Percentiles rank a stretch among this genome's conserved stretches.
phyloP scores from a whole-genome alignment of 2,797 vertebrate species.

The Pseudochirops corinnae region DNA sequence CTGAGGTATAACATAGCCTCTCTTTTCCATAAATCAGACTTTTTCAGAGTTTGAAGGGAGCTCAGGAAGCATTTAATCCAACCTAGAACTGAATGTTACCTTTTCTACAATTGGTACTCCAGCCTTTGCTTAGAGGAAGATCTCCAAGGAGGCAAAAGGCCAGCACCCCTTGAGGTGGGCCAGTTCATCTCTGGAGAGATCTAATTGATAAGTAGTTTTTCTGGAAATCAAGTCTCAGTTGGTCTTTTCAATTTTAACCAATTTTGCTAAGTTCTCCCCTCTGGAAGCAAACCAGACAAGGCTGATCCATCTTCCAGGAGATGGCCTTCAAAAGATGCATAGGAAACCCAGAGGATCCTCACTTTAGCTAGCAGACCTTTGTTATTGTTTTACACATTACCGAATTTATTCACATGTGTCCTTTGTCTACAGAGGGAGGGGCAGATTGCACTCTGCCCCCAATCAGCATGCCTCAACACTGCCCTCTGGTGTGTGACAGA shows the following conservation, averaged over 20 bases:
- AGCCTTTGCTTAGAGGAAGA: not conserved
- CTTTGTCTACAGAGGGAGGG: not conserved
- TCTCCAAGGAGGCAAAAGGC: not conserved
- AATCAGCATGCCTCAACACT: not conserved
- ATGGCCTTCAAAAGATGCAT: not conserved
- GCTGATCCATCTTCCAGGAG: not conserved
- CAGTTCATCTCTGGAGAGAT: not conserved
- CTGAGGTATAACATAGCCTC: not conserved
- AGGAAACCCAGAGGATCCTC: not conserved
- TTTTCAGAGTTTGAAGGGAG: not conserved
- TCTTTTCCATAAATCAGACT: not conserved
- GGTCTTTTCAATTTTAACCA: not conserved
- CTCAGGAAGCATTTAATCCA: not conserved
- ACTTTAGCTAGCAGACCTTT: not conserved
- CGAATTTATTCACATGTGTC: not conserved
- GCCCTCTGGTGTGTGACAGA: not conserved
- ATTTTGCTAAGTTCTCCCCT: not conserved
- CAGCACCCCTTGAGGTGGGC: not conserved
- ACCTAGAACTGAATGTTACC: not conserved
- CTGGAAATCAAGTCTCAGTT: not conserved
- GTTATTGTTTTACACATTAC: not conserved
- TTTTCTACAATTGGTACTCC: not conserved
- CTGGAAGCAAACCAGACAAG: not conserved
- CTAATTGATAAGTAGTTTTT: not conserved
- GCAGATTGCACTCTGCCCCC: not conserved